A percentile compares a stretch with the other conserved stretches of the same genome.
Evolutionary conservation across 2,888 invertebrate genomes (phyloP).

Genomic region (Sabatieria punctata): DNA sequence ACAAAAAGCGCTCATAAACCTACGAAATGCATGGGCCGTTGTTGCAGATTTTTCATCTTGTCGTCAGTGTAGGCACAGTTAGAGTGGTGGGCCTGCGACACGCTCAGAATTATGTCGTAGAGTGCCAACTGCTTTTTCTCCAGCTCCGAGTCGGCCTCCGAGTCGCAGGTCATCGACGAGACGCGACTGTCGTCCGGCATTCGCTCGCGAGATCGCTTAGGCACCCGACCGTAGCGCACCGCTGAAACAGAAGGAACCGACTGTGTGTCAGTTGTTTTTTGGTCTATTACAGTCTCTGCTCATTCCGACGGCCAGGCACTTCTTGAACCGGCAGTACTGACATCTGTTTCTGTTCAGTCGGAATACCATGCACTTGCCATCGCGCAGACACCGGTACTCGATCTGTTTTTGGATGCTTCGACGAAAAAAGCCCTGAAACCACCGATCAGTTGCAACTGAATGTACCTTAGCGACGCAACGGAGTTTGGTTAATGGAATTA

Average conservation of each 20-base stretch:
- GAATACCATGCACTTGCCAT: constrained; percentile 83
- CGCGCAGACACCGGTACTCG: constrained; percentile 78
- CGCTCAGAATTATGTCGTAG: constrained; percentile 59
- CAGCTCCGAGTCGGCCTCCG: constrained; percentile 8
- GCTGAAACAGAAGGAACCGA: constrained; percentile 43
- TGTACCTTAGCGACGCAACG: no score
- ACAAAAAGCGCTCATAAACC: constrained; percentile 14
- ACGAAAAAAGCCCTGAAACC: constrained; percentile 75
- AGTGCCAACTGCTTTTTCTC: constrained; percentile 43
- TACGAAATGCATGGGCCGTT: constrained; percentile 50
- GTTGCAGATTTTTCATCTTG: constrained; percentile 49
- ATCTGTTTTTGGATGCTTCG: constrained; percentile 91
- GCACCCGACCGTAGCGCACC: constrained; percentile 86
- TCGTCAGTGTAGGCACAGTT: constrained; percentile 78
- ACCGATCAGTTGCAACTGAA: no score
- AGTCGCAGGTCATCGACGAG: constrained; percentile 17
- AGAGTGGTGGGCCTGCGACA: constrained; percentile 61
- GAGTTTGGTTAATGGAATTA: no score
- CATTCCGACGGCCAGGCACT: constrained; percentile 90
- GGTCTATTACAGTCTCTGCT: constrained; percentile 66
- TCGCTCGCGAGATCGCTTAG: constrained; percentile 71
- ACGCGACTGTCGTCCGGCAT: constrained; percentile 38
- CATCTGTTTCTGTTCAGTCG: constrained; percentile 82
- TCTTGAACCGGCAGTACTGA: constrained; percentile 88
- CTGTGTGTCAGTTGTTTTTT: background rate